phyloP scores from a whole-genome alignment of 2,113 vertebrate species.

The Tauraco erythrolophus region DNA sequence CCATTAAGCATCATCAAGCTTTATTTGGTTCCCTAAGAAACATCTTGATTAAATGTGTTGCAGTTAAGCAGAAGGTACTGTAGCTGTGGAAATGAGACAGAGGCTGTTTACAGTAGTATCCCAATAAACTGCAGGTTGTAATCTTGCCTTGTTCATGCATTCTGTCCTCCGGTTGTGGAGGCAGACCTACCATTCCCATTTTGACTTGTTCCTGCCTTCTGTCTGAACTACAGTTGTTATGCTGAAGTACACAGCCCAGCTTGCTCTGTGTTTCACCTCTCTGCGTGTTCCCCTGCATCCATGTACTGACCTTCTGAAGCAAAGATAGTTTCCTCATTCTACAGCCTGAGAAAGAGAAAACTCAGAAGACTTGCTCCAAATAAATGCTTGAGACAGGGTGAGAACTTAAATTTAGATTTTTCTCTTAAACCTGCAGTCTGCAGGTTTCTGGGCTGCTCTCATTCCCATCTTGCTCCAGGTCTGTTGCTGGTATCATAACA shows the following conservation, averaged over 20 bases:
- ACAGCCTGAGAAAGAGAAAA: not conserved
- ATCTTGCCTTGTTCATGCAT: not conserved
- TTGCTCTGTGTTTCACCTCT: not conserved
- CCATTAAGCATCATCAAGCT: conserved; percentile 59
- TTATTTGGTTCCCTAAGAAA: conserved; percentile 63
- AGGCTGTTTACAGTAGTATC: not conserved
- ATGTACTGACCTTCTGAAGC: not conserved
- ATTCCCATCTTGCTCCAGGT: not conserved
- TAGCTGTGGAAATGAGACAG: not conserved
- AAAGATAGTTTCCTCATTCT: not conserved
- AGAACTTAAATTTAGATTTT: not conserved
- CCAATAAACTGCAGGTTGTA: not conserved
- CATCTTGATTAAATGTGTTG: conserved; percentile 53
- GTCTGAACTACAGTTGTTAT: not conserved
- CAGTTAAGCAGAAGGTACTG: conserved; percentile 25
- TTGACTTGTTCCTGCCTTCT: not conserved
- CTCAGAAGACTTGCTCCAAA: not conserved
- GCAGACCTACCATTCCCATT: not conserved
- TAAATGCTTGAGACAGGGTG: not conserved
- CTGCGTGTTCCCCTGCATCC: not conserved
- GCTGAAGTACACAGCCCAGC: not conserved
- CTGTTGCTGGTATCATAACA: not conserved
- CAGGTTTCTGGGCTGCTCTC: not conserved
- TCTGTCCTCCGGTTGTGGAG: not conserved
- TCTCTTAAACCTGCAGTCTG: not conserved